Base-by-base conservation (phyloP, 2,797 vertebrate genomes). In the Helostoma temminkii region DNA sequence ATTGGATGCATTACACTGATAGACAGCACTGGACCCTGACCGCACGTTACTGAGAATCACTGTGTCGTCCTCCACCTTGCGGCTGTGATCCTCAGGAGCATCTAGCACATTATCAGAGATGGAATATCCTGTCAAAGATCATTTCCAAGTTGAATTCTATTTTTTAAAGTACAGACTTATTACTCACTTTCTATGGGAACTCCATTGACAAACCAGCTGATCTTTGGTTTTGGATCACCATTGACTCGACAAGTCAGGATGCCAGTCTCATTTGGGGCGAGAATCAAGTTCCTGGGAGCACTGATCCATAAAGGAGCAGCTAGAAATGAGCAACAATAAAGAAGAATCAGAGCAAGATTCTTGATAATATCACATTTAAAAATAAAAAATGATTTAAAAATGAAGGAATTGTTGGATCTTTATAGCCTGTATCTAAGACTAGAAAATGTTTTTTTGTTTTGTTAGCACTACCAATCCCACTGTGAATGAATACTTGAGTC, bases 291-390 rank as follows among this genome's bases (percentile, higher is more conserved):
- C 77, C 93, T 94, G 61, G 97, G 98, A 52, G 94, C 93, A 41
- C 94, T 95, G 87, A 98, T 94, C 98, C 98, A 99, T 89, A 97
- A 99, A 2, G 98, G 98, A 76, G 97, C 94, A 75, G 98, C 98
- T 99, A 81, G 19, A 57, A 15, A 55, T 10, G 10, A 34, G 11
- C 32, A 34, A 11, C 32, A 34, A 11, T 11, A 11, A 34, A 34
- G 32, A 32, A 32, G 0, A 43, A n/a, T n/a, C n/a, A n/a, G n/a
- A n/a, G n/a, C n/a, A n/a, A n/a, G n/a, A n/a, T n/a, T n/a, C n/a
- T 34, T 34, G 2, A 34, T n/a, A n/a, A n/a, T n/a, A n/a, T n/a
- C n/a, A n/a, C n/a, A n/a, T n/a, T n/a, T n/a, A n/a, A n/a, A n/a
- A n/a, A n/a, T 32, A 5, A 10, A 10, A 26, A 32, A 32, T 32